Evolutionary conservation across 2,113 vertebrate genomes (phyloP), one percentile per base, ranked within the genome.

Genomic region (Puntigrus tetrazona): DNA sequence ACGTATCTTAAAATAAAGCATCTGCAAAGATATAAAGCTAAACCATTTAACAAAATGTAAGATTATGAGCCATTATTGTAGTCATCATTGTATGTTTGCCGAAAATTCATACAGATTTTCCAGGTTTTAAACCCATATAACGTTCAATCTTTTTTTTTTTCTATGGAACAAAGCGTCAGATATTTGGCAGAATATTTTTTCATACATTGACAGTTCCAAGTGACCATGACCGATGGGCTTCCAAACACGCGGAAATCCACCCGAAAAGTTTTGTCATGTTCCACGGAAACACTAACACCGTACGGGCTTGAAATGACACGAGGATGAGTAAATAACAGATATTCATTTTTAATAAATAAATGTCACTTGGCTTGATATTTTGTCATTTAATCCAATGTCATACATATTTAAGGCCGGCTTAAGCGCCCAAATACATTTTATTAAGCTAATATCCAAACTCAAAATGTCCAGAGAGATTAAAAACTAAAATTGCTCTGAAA

Each of bases 401-500:
- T 69, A 22, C 31, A 22, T 70, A 38, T 22, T 70, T 70, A 70
- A n/a, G 20, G 5, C 3, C 11, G 61, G 61, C 61, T 65, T 63
- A 27, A 63, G 59, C 29, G 59, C 14, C 59, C 25, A 63, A 63
- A 63, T 29, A 29, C 25, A 1, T 29, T 65, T 65, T 65, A 65
- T 31, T 65, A 16, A 8, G 61, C 29, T 18, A 65, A 65, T 65
- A 14, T 18, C 61, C 61, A 31, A 65, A 7, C 61, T 65, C 61
- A 31, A 65, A 65, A 65, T 31, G 27, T 31, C 61, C 61, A 65
- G 61, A 65, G 61, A 65, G 61, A 65, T 38, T 70, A 38, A 38
- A 69, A 22, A 38, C 36, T 11, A n/a, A 38, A 70, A 11, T 70
- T 70, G 34, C 34, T 5, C 67, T 38, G 18, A 38, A 70, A 70